These are phyloP conservation scores for Pollenia labialis DNA, from an alignment of 2,888 invertebrate species.

Conservation along the genomic window DNA sequence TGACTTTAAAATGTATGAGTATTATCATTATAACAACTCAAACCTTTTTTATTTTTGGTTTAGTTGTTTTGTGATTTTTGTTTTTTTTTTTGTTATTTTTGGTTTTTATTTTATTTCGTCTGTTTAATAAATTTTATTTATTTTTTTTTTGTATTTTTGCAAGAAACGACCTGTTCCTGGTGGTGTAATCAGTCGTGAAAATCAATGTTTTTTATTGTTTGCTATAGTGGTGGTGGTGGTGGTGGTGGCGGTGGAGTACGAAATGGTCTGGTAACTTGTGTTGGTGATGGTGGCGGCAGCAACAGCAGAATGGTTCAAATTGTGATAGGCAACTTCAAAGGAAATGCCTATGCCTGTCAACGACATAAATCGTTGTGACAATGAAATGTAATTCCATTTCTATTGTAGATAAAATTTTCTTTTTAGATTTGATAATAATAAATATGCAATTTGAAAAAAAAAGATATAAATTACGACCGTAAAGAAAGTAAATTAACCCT, in stretches of 20 bases:
- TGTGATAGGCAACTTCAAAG: constrained; percentile 79
- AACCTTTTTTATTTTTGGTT: constrained; percentile 33
- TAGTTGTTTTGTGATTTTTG: neutral
- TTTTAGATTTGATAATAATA: constrained; percentile 71
- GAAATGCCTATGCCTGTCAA: constrained; percentile 83
- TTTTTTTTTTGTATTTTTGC: constrained; percentile 33
- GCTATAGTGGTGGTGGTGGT: constrained; percentile 30
- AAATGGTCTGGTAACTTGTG: constrained; percentile 21
- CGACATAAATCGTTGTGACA: constrained; percentile 82
- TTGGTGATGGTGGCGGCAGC: constrained; percentile 39
- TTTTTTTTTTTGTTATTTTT: constrained; percentile 3
- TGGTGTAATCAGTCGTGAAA: constrained; percentile 77
- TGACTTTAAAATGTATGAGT: constrained; percentile 66
- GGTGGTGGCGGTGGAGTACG: constrained; percentile 4
- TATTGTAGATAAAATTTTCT: constrained; percentile 73
- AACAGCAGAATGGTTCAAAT: constrained; percentile 55
- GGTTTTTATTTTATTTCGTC: constrained; percentile 25
- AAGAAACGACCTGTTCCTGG: constrained; percentile 71
- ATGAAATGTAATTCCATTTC: constrained; percentile 75
- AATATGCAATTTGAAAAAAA: constrained; percentile 36
- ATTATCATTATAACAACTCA: constrained; percentile 72
- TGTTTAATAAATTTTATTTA: constrained; percentile 31
- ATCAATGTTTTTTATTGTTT: constrained; percentile 71
- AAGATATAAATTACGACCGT: constrained; percentile 39
- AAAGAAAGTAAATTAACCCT: constrained; percentile 68